Base-by-base conservation (phyloP, 1,140 invertebrate genomes). In the Drosophila ogumai region DNA sequence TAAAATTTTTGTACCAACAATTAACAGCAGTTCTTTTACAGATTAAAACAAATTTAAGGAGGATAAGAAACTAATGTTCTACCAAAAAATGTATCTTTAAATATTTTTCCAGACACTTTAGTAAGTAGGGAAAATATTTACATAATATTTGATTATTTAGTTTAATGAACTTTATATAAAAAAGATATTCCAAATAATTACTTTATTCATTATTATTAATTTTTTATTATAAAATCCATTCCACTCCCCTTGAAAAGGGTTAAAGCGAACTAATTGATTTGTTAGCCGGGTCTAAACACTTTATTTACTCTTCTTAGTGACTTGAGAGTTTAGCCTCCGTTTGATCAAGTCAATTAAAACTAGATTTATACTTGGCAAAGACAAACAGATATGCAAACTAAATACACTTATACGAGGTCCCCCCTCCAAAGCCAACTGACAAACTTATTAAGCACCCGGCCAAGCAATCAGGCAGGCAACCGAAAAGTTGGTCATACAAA, bases 301-400 rank as follows among this genome's bases (percentile, higher is more conserved):
- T n/a, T 19, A 22, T 56, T 71, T 69, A 22, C 49, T 44, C 15
- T 12, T 13, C 12, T 10, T 5, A 25, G 44, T 25, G 44, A 38
- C 60, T 67, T 49, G 19, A 38, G 47, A 72, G 52, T 72, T 49
- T 38, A 15, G 19, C 36, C 66, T 57, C 22, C 52, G 40, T 73
- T 74, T 74, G 54, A 80, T 80, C 44, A 72, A 79, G 78, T 79
- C 77, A 79, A 79, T 79, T 79, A 79, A 80, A 79, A 79, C 69
- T 75, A 66, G 78, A 79, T 80, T 75, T 80, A 80, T 67, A 65
- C 68, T 60, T 47, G 50, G 40, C 34, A 58, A 67, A 74, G 56
- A 80, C 68, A 68, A 68, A 68, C 77, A 67, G 44, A 63, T 71
- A 52, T 64, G 59, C 38, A 73, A 79, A 79, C 58, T 54, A 79